Conservation (phyloP, 2,797 vertebrate genomes). For the Denticeps clupeoides region DNA sequence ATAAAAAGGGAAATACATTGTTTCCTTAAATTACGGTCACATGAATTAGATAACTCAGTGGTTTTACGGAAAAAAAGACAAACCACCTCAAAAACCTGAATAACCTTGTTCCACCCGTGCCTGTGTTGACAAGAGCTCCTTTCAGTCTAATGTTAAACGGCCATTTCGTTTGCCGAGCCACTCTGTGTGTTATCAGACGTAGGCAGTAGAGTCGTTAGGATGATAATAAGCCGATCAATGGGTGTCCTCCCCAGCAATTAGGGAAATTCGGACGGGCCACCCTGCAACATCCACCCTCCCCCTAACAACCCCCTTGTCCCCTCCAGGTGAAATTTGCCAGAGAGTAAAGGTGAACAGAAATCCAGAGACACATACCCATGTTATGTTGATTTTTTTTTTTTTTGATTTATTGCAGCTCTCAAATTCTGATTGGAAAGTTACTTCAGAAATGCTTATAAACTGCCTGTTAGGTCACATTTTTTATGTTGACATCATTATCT, state of each 20-base stretch:
- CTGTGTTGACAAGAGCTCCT: background rate
- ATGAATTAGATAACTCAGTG: background rate
- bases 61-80: background rate
- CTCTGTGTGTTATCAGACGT: conserved; percentile 29
- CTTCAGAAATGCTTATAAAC: too few relatives aligned
- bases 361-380: background rate
- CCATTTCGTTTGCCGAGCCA: conserved; percentile 7
- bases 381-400: too few relatives aligned
- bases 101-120: background rate
- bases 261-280: conserved; percentile 31
- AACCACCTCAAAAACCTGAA: background rate
- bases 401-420: too few relatives aligned
- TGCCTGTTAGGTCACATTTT: too few relatives aligned
- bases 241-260: conserved; percentile 43
- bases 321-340: background rate
- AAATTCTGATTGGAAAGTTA: too few relatives aligned
- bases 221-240: conserved; percentile 29
- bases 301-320: conserved; percentile 1
- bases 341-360: background rate
- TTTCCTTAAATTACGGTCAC: too few relatives aligned
- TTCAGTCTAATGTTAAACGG: background rate
- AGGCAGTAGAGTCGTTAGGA: conserved; percentile 26
- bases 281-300: conserved; percentile 12
- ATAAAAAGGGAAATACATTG: too few relatives aligned
- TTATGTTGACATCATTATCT: too few relatives aligned